These are phyloP conservation scores for Trilocha varians DNA, from an alignment of 2,888 invertebrate genomes.

Conservation along the genomic window DNA sequence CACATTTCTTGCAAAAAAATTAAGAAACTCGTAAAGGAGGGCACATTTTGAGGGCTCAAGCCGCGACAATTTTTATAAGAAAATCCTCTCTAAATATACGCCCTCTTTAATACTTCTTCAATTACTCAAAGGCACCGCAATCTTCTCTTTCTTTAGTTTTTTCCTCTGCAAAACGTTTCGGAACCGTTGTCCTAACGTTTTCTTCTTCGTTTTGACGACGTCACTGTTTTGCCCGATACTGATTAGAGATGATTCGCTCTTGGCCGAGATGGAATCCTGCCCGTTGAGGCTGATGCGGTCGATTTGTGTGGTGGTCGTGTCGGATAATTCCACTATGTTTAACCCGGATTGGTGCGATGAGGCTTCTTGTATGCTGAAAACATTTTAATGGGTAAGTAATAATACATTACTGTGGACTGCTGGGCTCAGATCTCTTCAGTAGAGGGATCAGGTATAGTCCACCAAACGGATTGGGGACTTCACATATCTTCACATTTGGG, in stretches of 20 bases:
- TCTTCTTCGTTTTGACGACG: conserved; percentile 16
- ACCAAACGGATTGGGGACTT: too few relatives aligned
- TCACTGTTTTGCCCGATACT: conserved; percentile 19
- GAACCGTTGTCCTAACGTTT: conserved; percentile 10
- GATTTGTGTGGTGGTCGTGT: conserved; percentile 11
- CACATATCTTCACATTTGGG: too few relatives aligned
- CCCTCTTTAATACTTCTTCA: too few relatives aligned
- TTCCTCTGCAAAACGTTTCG: conserved; percentile 11
- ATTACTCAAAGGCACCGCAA: conserved; percentile 3
- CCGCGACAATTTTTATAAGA: too few relatives aligned
- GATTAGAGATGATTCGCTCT: conserved; percentile 18
- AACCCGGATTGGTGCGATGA: conserved; percentile 21
- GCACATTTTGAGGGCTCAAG: too few relatives aligned
- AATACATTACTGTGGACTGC: too few relatives aligned
- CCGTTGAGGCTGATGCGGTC: conserved; percentile 21
- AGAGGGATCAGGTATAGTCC: too few relatives aligned
- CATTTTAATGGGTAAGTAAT: too few relatives aligned
- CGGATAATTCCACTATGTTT: conserved; percentile 27
- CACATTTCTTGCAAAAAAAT: too few relatives aligned
- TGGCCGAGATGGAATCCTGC: conserved; percentile 14
- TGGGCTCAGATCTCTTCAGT: too few relatives aligned
- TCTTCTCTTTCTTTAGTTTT: conserved; percentile 16
- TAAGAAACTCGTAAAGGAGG: too few relatives aligned
- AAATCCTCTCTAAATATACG: too few relatives aligned
- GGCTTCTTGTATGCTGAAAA: conserved; percentile 15